Percentiles rank a stretch among this genome's conserved stretches.
These are phyloP conservation scores for Megalops atlanticus DNA, from an alignment of 2,113 vertebrate species.

Conservation along the genomic window DNA sequence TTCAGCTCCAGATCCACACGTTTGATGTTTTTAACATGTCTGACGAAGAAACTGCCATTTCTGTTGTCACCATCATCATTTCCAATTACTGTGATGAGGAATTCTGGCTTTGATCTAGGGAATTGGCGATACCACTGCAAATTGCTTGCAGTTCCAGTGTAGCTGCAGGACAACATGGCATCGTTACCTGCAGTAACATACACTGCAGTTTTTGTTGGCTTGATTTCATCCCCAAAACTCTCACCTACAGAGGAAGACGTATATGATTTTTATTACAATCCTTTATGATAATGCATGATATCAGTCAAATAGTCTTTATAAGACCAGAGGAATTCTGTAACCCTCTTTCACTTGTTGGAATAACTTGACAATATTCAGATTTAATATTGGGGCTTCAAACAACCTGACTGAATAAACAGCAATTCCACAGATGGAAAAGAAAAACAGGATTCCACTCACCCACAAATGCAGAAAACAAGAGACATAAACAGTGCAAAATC, in stretches of 20 bases:
- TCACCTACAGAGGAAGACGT: neutral
- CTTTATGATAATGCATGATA: too few species aligned
- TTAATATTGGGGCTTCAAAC: neutral
- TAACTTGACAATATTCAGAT: too few species aligned
- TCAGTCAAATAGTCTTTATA: too few species aligned
- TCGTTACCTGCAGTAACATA: neutral
- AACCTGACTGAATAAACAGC: neutral
- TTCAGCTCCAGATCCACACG: slow-evolving; percentile 32
- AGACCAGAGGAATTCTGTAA: too few species aligned
- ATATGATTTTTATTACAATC: too few species aligned
- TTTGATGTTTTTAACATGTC: neutral
- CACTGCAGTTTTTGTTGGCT: neutral
- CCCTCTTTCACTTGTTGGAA: too few species aligned
- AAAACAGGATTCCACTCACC: neutral
- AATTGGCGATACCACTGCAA: slow-evolving; percentile 27
- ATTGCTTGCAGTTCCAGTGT: neutral
- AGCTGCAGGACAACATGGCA: slow-evolving; percentile 27
- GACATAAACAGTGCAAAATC: neutral
- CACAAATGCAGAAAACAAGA: neutral
- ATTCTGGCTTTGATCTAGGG: slow-evolving; percentile 20
- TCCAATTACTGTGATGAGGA: slow-evolving; percentile 20
- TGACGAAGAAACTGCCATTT: neutral
- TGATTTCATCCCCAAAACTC: slow-evolving; percentile 8
- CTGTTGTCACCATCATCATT: too few species aligned
- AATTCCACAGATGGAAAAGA: neutral